Base-by-base conservation (phyloP, 2,888 invertebrate species). In the Campopleginae sp. region DNA sequence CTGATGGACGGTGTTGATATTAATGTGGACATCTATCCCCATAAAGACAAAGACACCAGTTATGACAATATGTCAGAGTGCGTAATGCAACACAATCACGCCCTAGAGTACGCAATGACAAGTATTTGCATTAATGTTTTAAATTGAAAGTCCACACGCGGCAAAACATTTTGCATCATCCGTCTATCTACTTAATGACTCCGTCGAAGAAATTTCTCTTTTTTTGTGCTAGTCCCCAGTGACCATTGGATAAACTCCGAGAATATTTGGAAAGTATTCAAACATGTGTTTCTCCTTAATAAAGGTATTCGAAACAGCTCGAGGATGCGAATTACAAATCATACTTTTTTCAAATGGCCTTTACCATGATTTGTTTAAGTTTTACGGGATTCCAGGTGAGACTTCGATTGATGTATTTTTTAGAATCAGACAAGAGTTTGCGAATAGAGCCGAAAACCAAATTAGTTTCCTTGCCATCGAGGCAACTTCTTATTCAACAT, bases 351-450 rank as follows among this genome's bases (percentile, higher is more conserved):
- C 89, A 90, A 87, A 44, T 91, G 75, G 91, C 90, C 44, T 75
- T 90, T 7, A 89, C 80, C 70, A 90, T 91, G 91, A 46, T 89
- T 14, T 88, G 90, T 38, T 86, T 91, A 63, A 91, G 89, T 72
- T 91, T 91, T 68, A 89, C 89, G 0, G 88, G 87, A 54, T 91
- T 89, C 27, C 90, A 91, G 87, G 91, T 89, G 38, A 78, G 88
- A 85, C n/a, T 8, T 14, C 10, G 17, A 71, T 51, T 7, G 1
- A 38, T n/a, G 51, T 14, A 31, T 14, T 54, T 1, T 7, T 14
- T 14, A 66, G 38, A 1, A 7, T 38, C 38, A 10, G 8, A 38
- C 27, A 1, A 27, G 12, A 61, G 4, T 23, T 23, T 8, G 10
- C 23, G 12, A 61, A 10, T 17, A n/a, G n/a, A n/a, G 6, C n/a